These are phyloP conservation scores for Achatina immaculata DNA, from an alignment of 1,140 invertebrate species.

Conservation along the genomic window DNA sequence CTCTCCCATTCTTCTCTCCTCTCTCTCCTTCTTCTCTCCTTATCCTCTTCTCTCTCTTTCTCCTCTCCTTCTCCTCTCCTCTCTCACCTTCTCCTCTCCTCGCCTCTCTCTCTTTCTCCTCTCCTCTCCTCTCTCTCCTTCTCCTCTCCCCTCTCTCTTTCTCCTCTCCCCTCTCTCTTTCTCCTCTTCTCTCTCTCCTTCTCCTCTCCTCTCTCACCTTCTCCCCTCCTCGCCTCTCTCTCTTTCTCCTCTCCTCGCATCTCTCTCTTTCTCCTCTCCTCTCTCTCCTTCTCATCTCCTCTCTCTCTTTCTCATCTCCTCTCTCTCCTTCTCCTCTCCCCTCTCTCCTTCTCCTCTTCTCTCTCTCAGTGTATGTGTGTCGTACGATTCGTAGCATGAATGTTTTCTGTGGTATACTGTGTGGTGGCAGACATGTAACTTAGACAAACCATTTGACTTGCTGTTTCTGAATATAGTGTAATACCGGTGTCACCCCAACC, in stretches of 20 bases:
- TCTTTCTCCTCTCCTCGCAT: neutral
- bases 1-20: no score
- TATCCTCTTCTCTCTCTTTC: no score
- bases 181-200: neutral
- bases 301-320: slow-evolving; percentile 40
- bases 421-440: no score
- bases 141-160: neutral
- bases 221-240: neutral
- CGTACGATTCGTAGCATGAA: no score
- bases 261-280: slow-evolving; percentile 7
- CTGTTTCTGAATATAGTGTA: no score
- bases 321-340: slow-evolving; percentile 56
- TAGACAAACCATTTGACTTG: no score
- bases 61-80: no score
- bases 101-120: neutral
- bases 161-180: slow-evolving; percentile 14
- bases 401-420: no score
- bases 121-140: slow-evolving; percentile 25
- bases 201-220: neutral
- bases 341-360: no score
- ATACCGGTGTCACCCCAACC: no score
- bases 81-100: neutral
- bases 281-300: slow-evolving; percentile 29
- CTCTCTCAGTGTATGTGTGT: no score
- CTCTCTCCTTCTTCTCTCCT: no score